Base-by-base conservation (phyloP, 1,140 invertebrate genomes). In the Sitophilus oryzae region DNA sequence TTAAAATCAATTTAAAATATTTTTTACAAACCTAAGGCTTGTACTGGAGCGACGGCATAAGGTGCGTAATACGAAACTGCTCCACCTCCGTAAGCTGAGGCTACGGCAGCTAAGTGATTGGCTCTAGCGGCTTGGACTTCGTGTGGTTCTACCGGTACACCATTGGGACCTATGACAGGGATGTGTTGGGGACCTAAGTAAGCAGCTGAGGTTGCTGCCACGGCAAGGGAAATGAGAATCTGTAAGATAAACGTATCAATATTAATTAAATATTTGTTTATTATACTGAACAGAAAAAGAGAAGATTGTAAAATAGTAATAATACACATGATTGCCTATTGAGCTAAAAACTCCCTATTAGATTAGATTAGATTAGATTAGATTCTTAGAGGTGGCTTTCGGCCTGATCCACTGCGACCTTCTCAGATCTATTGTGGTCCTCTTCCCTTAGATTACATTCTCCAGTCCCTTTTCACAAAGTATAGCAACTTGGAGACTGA, bases 91-190 rank as follows among this genome's bases (percentile, higher is more conserved):
- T 70, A 69, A 34, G 71, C 74, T 47, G 76, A 74, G 19, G 71
- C 76, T 25, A 78, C 71, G 16, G 78, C 78, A 47, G 76, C 74
- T 62, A 77, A 77, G 59, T 80, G 79, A 3, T 69, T 74, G 15
- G 77, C 77, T 65, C 79, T 79, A 36, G 80, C 79, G 37, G 75
- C 75, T 38, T 77, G 76, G 3, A 81, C 79, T 69, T 81, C 80
- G 25, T 78, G 77, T 2, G 79, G 80, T 58, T 82, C 80, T 6
- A 67, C 51, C 30, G 66, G 66, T 21, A 60, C 62, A 18, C 70
- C 70, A 47, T 69, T 63, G 9, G 62, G 55, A 14, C 53, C 64
- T 14, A 70, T 66, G 3, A 67, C 62, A 8, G 66, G 58, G 16
- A 59, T 50, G 25, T 62, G 60, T 52, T 63, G 60, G 4, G 60